Conservation (phyloP, 2,113 vertebrate genomes). For the Excalfactoria chinensis region DNA sequence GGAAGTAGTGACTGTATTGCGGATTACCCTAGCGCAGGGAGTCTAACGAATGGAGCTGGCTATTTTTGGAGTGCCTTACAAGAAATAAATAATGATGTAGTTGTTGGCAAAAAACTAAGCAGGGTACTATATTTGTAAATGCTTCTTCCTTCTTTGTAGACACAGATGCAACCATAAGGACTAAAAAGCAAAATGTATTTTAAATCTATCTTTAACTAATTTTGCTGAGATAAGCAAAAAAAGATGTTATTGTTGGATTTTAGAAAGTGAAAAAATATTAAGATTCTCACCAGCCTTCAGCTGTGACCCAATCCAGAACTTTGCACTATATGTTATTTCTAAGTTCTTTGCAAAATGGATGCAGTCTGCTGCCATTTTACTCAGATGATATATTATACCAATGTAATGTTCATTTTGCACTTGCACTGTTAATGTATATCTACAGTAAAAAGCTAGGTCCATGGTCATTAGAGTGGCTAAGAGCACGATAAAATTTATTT, state of each 20-base stretch:
- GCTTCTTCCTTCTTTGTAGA: neutral
- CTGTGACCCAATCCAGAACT: neutral
- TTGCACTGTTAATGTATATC: conserved; percentile 27
- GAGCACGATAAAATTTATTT: conserved; percentile 7
- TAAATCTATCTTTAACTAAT: neutral
- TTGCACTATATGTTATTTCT: neutral
- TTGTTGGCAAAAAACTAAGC: neutral
- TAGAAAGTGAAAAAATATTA: neutral
- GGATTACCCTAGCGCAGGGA: neutral
- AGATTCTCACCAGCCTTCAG: neutral
- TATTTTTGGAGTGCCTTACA: conserved; percentile 1
- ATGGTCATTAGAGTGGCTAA: neutral
- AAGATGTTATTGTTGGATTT: neutral
- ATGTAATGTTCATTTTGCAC: neutral
- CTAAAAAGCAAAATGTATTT: neutral
- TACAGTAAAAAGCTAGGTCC: neutral
- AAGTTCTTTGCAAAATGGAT: neutral
- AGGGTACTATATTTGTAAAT: neutral
- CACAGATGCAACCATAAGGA: neutral
- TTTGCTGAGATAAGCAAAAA: neutral
- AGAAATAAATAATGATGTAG: neutral
- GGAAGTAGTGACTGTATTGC: conserved; percentile 2
- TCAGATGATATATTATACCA: neutral
- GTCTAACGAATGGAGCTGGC: neutral
- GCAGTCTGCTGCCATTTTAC: neutral